phyloP scores from a whole-genome alignment of 2,113 vertebrate genomes.

The Hydrolagus affinis region DNA sequence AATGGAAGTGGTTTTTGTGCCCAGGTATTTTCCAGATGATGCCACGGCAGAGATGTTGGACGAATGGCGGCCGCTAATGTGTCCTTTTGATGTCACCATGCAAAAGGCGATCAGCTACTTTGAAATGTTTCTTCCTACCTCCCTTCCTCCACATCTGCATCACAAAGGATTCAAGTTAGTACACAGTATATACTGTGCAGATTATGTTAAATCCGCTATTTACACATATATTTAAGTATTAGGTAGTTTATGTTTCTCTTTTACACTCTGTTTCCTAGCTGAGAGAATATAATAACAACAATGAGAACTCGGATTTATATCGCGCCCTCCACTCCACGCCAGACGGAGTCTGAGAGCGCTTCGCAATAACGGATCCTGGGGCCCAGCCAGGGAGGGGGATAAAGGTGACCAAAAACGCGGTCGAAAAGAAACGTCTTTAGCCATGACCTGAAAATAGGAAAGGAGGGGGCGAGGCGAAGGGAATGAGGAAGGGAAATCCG shows the following conservation, averaged over 20 bases:
- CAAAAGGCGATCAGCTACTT: constrained; percentile 94
- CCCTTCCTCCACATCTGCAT: constrained; percentile 84
- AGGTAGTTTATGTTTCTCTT: background rate
- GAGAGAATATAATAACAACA: no score
- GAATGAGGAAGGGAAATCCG: no score
- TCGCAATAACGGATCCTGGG: no score
- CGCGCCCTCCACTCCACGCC: no score
- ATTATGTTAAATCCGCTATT: background rate
- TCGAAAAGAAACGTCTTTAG: no score
- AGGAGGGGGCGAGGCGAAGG: no score
- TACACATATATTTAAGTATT: no score
- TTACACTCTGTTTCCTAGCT: background rate
- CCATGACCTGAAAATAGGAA: no score
- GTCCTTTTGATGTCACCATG: constrained; percentile 96
- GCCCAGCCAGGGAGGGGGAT: no score
- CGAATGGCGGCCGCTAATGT: constrained; percentile 91
- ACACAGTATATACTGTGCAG: background rate
- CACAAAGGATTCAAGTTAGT: constrained; percentile 88
- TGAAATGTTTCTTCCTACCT: constrained; percentile 91
- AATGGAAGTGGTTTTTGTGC: background rate
- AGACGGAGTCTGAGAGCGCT: no score
- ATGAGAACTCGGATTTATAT: no score
- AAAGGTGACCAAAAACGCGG: no score
- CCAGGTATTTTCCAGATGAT: constrained; percentile 83
- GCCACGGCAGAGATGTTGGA: constrained; percentile 89